Conservation (phyloP, 2,888 invertebrate genomes). For the Minunthozetes semirufus region DNA sequence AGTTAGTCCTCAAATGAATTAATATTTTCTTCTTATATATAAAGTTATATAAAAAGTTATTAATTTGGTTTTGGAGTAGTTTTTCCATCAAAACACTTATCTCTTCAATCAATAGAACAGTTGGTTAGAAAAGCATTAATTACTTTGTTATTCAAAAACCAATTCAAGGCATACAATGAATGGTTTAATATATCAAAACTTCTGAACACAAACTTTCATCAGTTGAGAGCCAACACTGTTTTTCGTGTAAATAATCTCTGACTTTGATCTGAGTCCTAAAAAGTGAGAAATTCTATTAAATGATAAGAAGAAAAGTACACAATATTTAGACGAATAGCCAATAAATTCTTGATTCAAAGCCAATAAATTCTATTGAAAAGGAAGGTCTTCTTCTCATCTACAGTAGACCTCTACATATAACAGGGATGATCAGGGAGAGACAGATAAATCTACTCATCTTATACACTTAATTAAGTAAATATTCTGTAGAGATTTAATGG, state of each 20-base stretch:
- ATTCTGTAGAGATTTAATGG: too few relatives aligned
- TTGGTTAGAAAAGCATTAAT: conserved; percentile 6
- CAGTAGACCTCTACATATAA: too few relatives aligned
- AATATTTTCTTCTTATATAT: neutral
- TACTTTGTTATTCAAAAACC: neutral
- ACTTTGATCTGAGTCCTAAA: neutral
- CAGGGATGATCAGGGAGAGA: too few relatives aligned
- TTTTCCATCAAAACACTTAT: neutral
- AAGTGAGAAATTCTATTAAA: neutral
- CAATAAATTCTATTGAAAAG: too few relatives aligned
- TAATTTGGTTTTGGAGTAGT: neutral
- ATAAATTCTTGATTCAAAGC: conserved; percentile 4
- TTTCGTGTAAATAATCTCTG: neutral
- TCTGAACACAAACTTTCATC: neutral
- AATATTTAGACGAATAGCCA: neutral
- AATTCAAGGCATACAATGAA: neutral
- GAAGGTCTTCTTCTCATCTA: too few relatives aligned
- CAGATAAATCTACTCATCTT: too few relatives aligned
- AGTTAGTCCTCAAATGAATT: neutral
- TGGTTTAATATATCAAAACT: neutral
- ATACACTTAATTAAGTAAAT: too few relatives aligned
- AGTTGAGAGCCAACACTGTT: neutral
- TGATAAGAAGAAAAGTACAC: neutral
- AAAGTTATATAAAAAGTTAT: neutral
- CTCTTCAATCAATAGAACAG: neutral